phyloP scores from a whole-genome alignment of 2,797 vertebrate species.

The Tokudaia muenninki region DNA sequence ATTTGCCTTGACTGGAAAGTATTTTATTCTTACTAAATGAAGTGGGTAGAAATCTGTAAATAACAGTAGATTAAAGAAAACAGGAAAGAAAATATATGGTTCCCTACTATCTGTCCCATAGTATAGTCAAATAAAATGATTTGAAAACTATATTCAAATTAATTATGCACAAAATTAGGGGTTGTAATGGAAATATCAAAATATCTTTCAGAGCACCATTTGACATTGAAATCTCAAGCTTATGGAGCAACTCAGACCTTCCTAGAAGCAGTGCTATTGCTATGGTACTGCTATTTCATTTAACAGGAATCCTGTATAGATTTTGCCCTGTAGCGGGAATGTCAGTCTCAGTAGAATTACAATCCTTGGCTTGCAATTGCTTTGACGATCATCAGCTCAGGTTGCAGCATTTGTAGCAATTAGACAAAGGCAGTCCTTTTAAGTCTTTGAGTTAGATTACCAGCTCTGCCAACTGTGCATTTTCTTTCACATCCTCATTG shows the following conservation, averaged over 20 bases:
- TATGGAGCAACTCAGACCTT: not conserved
- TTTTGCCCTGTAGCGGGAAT: constrained; percentile 64
- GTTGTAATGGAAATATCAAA: not conserved
- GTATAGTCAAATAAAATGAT: not conserved
- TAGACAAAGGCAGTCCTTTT: constrained; percentile 59
- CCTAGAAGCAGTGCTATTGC: constrained; percentile 26
- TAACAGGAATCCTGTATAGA: constrained; percentile 58
- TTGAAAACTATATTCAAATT: not conserved
- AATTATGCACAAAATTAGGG: constrained; percentile 13
- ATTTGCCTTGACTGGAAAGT: constrained; percentile 1
- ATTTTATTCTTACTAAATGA: not conserved
- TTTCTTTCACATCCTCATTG: constrained; percentile 69
- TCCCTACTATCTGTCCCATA: not conserved
- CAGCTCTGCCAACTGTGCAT: constrained; percentile 67
- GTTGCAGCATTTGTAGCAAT: constrained; percentile 60
- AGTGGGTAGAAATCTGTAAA: not conserved
- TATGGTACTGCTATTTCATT: not conserved
- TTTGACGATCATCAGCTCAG: constrained; percentile 67
- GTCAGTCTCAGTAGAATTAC: constrained; percentile 56
- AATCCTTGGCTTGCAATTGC: constrained; percentile 54
- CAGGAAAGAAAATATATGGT: not conserved
- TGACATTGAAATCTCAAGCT: not conserved
- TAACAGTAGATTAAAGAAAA: not conserved
- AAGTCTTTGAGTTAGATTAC: constrained; percentile 51
- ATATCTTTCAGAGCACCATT: not conserved